A percentile compares a stretch with the other conserved stretches of the same genome.
phyloP scores from a whole-genome alignment of 2,113 vertebrate species.

The Hirundichthys speculiger region DNA sequence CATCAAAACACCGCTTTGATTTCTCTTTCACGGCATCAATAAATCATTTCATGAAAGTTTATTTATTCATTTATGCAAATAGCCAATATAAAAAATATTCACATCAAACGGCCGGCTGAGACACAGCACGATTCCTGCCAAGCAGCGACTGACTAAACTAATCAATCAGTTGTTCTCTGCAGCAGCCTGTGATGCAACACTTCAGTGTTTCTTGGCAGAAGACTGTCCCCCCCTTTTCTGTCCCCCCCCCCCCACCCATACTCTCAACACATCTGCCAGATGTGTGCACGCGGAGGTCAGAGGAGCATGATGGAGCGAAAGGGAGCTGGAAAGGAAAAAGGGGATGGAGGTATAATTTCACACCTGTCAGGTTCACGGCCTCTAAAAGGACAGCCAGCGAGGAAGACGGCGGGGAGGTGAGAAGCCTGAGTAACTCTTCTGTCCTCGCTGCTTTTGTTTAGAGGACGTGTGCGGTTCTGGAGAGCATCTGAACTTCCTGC shows the following conservation, averaged over 20 bases:
- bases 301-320: conserved; percentile 8
- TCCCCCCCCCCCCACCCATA: not conserved
- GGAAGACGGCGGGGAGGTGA: conserved; percentile 28
- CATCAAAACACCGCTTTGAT: too few species aligned
- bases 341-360: conserved; percentile 46
- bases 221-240: not conserved
- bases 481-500: not conserved
- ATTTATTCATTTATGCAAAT: not conserved
- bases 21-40: not conserved
- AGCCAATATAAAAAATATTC: not conserved
- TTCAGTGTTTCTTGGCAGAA: conserved; percentile 17
- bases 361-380: conserved; percentile 49
- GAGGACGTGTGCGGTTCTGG: conserved; percentile 11
- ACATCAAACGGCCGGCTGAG: too few species aligned
- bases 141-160: conserved; percentile 5
- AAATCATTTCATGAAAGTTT: not conserved
- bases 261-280: conserved; percentile 33
- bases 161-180: conserved; percentile 6
- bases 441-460: conserved; percentile 36
- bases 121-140: not conserved
- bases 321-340: conserved; percentile 15
- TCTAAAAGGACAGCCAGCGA: conserved; percentile 17
- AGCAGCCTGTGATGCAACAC: conserved; percentile 2
- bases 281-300: conserved; percentile 50
- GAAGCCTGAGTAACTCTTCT: conserved; percentile 16